Conservation (phyloP, 2,797 vertebrate species). For the Furcifer pardalis region DNA sequence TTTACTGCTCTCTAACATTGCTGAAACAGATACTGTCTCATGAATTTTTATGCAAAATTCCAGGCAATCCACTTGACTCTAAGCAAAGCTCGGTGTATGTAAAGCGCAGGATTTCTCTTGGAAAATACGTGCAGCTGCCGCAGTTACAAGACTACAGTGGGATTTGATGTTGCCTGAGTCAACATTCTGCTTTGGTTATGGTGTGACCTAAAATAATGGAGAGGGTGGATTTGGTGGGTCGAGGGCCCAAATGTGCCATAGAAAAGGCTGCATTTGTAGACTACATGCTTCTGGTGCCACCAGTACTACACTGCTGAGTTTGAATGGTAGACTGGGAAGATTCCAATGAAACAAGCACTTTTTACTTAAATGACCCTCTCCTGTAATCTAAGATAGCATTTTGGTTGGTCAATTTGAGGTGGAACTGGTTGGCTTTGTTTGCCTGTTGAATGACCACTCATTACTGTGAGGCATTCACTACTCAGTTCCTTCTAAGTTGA, state of each 20-base stretch:
- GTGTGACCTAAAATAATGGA: constrained; percentile 2
- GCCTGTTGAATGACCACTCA: background rate
- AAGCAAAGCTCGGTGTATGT: constrained; percentile 34
- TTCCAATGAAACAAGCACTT: background rate
- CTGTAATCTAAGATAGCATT: no score
- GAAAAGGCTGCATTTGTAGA: no score
- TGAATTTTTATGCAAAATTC: constrained; percentile 79
- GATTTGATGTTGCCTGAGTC: constrained; percentile 28
- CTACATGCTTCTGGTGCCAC: background rate
- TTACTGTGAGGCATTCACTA: background rate
- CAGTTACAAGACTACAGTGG: background rate
- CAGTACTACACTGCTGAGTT: background rate
- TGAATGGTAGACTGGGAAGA: background rate
- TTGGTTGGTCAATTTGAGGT: background rate
- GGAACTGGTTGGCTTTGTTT: background rate
- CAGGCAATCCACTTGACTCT: constrained; percentile 57
- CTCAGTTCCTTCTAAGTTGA: background rate
- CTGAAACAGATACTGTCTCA: constrained; percentile 69
- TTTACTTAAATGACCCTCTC: background rate
- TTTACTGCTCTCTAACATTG: constrained; percentile 64
- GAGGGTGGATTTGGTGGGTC: background rate
- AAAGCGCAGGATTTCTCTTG: constrained; percentile 48
- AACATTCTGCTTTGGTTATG: constrained; percentile 23
- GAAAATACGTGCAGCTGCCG: constrained; percentile 15
- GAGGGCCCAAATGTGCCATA: no score